Evolutionary conservation across 2,113 vertebrate species (phyloP), one percentile per base, ranked within the genome.

Genomic region (Tachuris rubrigastra): DNA sequence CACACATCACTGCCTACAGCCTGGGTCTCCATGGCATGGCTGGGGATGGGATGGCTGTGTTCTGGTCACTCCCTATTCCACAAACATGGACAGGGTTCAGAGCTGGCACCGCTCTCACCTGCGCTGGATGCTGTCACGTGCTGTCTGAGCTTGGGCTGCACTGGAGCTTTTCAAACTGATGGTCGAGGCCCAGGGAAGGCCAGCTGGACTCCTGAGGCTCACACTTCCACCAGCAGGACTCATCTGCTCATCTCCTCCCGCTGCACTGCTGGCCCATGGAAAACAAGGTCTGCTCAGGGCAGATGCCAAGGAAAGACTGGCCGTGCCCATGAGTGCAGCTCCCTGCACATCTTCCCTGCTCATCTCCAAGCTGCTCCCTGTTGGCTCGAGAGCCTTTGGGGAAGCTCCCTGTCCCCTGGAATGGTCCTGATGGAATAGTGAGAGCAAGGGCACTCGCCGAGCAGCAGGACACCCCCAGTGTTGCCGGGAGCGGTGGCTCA

Each of bases 81-180:
- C 33, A 28, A 62, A 47, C 1, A 5, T 2, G 6, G 47, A 35
- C 3, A 2, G 67, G 42, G 35, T 59, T 30, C 44, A 33, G 27
- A 72, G 13, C 4, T 33, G 19, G 8, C 47, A 47, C 17, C 49
- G 17, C 3, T 0, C 0, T 72, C 37, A 47, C 9, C 24, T 25
- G 41, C 0, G 0, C 47, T 3, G 4, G 12, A 31, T 55, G 41
- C 65, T 52, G 30, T 42, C 4, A 0, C 28, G 12, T 30, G 31
- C 37, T 55, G 7, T 31, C 31, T 42, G 75, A 59, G 35, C 11
- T 28, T 2, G 1, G 42, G 20, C 35, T 56, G 49, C 2, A 1
- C 52, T 39, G 69, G 67, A 63, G 25, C 41, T 33, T 67, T 67
- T 67, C 56, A 44, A 31, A 78, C 28, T 31, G 60, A 21, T 4